Evolutionary conservation across 2,888 invertebrate species (phyloP).

Genomic region (Nomada fabriciana): DNA sequence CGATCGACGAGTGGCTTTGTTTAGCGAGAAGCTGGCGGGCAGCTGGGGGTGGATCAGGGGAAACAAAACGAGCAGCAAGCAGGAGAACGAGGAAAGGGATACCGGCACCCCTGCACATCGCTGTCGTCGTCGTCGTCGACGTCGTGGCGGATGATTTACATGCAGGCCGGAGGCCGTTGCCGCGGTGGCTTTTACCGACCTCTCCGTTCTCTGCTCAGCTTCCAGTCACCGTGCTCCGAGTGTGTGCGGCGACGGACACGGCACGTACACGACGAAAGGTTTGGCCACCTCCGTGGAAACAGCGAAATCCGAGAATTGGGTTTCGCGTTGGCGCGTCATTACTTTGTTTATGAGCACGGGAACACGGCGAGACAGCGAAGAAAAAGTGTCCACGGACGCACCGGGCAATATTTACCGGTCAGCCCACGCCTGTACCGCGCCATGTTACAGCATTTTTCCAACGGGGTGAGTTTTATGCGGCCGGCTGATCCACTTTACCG

Average conservation of each 20-base stretch:
- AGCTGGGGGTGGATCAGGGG: neutral
- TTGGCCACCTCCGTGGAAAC: constrained; percentile 10
- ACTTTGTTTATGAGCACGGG: constrained; percentile 80
- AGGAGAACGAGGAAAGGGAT: constrained; percentile 38
- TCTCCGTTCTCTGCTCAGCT: constrained; percentile 21
- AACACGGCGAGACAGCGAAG: constrained; percentile 77
- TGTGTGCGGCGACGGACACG: neutral
- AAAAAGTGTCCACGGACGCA: constrained; percentile 72
- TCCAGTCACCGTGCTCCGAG: neutral
- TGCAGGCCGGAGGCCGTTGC: constrained; percentile 58
- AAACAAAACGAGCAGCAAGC: constrained; percentile 21
- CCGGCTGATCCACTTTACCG: constrained; percentile 71
- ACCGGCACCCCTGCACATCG: constrained; percentile 32
- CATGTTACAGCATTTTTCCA: constrained; percentile 64
- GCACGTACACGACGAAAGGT: neutral
- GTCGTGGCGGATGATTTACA: constrained; percentile 68
- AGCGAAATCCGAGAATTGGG: constrained; percentile 70
- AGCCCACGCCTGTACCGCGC: constrained; percentile 25
- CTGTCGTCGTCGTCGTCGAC: constrained; percentile 57
- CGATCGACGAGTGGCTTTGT: constrained; percentile 56
- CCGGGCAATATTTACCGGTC: constrained; percentile 73
- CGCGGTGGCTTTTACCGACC: constrained; percentile 67
- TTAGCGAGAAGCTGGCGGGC: constrained; percentile 55
- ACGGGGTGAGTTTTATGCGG: constrained; percentile 62
- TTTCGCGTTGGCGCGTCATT: constrained; percentile 76